phyloP scores from a whole-genome alignment of 53 echinoderm and acorn worm genomes.

The Holothuria leucospilota region DNA sequence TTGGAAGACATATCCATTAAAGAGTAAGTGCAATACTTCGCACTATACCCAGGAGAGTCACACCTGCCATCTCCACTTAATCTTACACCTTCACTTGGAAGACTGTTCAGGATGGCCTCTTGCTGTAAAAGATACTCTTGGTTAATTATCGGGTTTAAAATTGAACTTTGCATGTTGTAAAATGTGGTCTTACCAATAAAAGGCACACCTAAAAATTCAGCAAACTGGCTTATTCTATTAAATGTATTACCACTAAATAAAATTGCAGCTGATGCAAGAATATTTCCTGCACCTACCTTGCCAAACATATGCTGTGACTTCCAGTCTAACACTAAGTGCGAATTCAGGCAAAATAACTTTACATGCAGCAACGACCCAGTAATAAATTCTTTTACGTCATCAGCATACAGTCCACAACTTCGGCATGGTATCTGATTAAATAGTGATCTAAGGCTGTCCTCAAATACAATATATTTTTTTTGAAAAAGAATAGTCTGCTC shows the following conservation, averaged over 20 bases:
- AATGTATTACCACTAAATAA: conserved; percentile 41
- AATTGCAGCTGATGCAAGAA: conserved; percentile 36
- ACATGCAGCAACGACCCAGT: conserved; percentile 13
- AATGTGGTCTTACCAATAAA: conserved; percentile 1
- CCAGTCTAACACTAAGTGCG: conserved; percentile 17
- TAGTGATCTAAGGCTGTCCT: no score
- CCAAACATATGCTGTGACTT: conserved; percentile 14
- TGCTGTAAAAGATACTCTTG: neutral
- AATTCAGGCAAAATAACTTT: neutral
- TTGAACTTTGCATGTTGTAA: conserved; percentile 13
- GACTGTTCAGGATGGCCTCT: neutral
- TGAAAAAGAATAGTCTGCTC: no score
- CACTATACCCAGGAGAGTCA: conserved; percentile 55
- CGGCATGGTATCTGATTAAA: no score
- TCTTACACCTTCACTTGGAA: neutral
- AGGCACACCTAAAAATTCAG: neutral
- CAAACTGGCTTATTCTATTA: neutral
- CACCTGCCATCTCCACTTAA: conserved; percentile 57
- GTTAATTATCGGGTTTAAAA: conserved; percentile 45
- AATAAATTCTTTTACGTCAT: neutral
- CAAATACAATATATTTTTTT: no score
- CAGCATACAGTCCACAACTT: no score
- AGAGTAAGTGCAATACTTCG: conserved; percentile 52
- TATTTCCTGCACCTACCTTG: conserved; percentile 11
- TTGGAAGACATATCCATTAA: conserved; percentile 52